These are phyloP conservation scores for Chironomus tepperi DNA, from an alignment of 1,140 invertebrate genomes.

Conservation along the genomic window DNA sequence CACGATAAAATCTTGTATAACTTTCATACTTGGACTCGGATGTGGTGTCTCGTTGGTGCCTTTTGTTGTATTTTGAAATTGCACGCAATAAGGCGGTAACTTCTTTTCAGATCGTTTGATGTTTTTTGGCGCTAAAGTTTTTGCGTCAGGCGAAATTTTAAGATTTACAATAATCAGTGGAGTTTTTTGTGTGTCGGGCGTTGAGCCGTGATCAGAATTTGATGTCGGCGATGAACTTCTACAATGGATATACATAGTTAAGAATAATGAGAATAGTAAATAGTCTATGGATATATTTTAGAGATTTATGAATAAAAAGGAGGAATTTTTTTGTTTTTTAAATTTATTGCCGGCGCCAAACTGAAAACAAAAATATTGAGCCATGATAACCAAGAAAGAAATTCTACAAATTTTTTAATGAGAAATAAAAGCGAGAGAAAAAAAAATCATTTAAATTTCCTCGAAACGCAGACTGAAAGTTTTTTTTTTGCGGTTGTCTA, in stretches of 20 bases:
- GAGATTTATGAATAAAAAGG: too few species aligned
- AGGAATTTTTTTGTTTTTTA: too few species aligned
- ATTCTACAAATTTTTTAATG: slow-evolving; percentile 2
- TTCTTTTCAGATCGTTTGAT: not conserved
- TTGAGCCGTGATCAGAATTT: not conserved
- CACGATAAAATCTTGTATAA: slow-evolving; percentile 6
- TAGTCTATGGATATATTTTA: too few species aligned
- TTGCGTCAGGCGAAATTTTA: slow-evolving; percentile 20
- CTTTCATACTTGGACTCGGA: not conserved
- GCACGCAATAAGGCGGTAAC: slow-evolving; percentile 19
- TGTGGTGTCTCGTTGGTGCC: not conserved
- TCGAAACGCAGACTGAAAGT: too few species aligned
- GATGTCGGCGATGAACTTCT: slow-evolving; percentile 16
- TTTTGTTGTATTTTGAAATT: slow-evolving; percentile 16
- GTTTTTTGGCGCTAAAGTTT: slow-evolving; percentile 23
- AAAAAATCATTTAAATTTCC: not conserved
- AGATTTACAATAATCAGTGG: slow-evolving; percentile 21
- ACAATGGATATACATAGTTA: not conserved
- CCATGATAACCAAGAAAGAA: not conserved
- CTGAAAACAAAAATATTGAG: not conserved
- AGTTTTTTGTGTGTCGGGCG: not conserved
- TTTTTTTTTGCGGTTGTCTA: too few species aligned
- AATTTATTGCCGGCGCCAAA: slow-evolving; percentile 1
- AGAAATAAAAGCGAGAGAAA: not conserved
- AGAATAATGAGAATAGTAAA: too few species aligned